These are phyloP conservation scores for Tetramorium simillimum DNA, from an alignment of 1,140 invertebrate species.

Conservation along the genomic window DNA sequence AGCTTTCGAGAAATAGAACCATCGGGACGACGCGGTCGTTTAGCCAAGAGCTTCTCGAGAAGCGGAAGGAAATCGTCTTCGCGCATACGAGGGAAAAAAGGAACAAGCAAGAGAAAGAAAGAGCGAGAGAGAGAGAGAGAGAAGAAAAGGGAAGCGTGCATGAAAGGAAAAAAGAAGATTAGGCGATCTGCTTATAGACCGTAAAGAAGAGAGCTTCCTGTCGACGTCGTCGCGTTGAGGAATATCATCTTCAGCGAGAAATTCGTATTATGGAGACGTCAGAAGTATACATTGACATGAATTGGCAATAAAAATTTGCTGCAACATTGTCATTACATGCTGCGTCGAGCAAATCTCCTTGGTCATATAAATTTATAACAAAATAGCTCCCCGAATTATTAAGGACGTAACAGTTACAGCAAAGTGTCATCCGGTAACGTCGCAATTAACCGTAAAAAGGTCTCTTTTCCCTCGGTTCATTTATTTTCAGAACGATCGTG, in stretches of 20 bases:
- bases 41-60: conserved; percentile 42
- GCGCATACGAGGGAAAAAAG: conserved; percentile 10
- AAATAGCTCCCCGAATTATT: background rate
- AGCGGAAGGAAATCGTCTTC: conserved; percentile 55
- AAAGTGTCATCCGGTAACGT: background rate
- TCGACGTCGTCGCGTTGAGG: conserved; percentile 13
- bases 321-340: background rate
- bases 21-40: conserved; percentile 49
- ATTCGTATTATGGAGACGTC: background rate
- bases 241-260: background rate
- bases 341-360: background rate
- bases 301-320: background rate
- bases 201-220: background rate
- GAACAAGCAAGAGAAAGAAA: background rate
- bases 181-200: conserved; percentile 3
- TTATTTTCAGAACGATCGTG: conserved; percentile 16
- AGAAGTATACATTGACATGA: background rate
- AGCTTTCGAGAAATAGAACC: conserved; percentile 48
- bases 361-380: background rate
- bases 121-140: too few species aligned
- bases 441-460: conserved; percentile 15
- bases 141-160: background rate
- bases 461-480: background rate
- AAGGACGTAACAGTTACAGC: background rate
- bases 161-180: background rate